Conservation (phyloP, 2,888 invertebrate genomes). For the Heliconius erato region DNA sequence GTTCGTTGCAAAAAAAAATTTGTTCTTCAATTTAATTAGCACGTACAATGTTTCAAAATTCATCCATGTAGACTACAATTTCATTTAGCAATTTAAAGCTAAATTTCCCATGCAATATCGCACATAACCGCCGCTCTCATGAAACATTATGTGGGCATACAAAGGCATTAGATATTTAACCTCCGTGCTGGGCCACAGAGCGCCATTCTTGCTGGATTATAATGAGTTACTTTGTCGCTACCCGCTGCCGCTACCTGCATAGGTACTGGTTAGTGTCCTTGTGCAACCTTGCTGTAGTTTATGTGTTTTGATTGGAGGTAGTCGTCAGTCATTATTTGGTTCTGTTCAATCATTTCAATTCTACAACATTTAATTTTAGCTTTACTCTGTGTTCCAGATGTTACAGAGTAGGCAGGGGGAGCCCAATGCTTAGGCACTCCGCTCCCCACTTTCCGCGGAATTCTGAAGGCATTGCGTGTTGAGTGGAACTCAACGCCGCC, state of each 20-base stretch:
- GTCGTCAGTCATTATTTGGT: constrained; percentile 27
- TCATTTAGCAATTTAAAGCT: constrained; percentile 51
- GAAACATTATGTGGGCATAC: constrained; percentile 57
- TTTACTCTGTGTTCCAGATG: no score
- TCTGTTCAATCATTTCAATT: neutral
- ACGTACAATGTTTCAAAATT: constrained; percentile 38
- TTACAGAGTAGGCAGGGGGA: no score
- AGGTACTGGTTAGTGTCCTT: constrained; percentile 49
- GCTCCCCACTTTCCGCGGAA: no score
- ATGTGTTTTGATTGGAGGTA: constrained; percentile 31
- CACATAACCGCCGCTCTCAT: constrained; percentile 53
- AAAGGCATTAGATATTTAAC: constrained; percentile 66
- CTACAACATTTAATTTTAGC: neutral
- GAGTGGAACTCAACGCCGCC: no score
- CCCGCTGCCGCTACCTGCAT: constrained; percentile 57
- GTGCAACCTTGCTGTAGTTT: constrained; percentile 36
- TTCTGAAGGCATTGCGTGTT: no score
- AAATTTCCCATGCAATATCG: constrained; percentile 55
- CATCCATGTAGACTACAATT: constrained; percentile 48
- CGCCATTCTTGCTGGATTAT: constrained; percentile 73
- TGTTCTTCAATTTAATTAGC: constrained; percentile 34
- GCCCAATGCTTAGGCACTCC: no score
- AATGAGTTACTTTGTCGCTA: constrained; percentile 73
- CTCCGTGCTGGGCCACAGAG: constrained; percentile 67
- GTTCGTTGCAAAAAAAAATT: constrained; percentile 11